These are phyloP conservation scores for Limanda limanda DNA, from an alignment of 2,113 vertebrate species.

Conservation along the genomic window DNA sequence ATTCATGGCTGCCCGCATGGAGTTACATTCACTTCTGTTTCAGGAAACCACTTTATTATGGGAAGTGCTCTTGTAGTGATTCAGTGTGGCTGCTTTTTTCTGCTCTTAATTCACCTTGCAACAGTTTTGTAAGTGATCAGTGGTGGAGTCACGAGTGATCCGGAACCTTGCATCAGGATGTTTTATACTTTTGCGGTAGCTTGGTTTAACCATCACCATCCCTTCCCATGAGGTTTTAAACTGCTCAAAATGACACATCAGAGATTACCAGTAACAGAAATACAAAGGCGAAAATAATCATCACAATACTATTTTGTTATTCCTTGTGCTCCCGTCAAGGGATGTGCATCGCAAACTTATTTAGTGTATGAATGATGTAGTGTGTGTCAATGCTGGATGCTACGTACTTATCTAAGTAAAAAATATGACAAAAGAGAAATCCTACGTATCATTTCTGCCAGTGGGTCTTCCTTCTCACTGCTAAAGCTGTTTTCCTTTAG, in stretches of 20 bases:
- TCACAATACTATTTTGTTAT: too few relatives aligned
- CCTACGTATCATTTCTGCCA: background rate
- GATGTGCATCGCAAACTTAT: background rate
- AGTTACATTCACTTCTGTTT: constrained; percentile 25
- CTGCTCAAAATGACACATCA: background rate
- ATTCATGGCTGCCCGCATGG: constrained; percentile 7
- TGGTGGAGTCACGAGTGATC: background rate
- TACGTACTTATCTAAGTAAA: background rate
- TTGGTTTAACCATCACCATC: background rate
- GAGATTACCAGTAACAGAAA: too few relatives aligned
- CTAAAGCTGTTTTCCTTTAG: background rate
- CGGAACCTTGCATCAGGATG: background rate
- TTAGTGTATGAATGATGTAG: background rate
- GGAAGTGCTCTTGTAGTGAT: background rate
- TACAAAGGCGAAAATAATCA: too few relatives aligned
- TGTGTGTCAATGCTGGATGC: background rate
- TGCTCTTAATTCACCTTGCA: background rate
- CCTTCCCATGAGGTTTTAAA: background rate
- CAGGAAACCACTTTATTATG: constrained; percentile 18
- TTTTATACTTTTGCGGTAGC: background rate
- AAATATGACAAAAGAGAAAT: constrained; percentile 29
- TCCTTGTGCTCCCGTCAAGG: background rate
- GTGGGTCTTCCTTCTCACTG: constrained; percentile 7
- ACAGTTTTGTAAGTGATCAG: background rate
- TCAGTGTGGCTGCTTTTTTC: background rate